A percentile compares a stretch with the other conserved stretches of the same genome.
phyloP scores from a whole-genome alignment of 2,888 invertebrate species.

The Frankliniella fusca region DNA sequence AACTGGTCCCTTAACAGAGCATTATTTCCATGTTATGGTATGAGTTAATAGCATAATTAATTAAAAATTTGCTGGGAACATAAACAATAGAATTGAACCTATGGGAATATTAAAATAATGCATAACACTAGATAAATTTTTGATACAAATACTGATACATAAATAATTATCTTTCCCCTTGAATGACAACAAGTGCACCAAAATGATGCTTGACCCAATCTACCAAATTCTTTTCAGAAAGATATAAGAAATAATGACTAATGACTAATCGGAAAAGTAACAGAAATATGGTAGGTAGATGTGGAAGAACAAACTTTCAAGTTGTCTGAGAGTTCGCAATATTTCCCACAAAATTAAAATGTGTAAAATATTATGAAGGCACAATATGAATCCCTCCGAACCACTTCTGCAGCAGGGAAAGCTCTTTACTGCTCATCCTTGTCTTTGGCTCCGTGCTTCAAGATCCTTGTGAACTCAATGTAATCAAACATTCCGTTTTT shows the following conservation, averaged over 20 bases:
- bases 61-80: neutral
- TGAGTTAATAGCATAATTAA: neutral
- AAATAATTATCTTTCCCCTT: conserved; percentile 11
- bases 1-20: conserved; percentile 1
- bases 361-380: neutral
- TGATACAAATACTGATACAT: conserved; percentile 5
- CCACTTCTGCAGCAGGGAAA: neutral
- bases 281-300: neutral
- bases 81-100: neutral
- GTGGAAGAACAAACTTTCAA: neutral
- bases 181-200: neutral
- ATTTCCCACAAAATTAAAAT: neutral
- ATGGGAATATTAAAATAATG: neutral
- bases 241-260: neutral
- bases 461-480: conserved; percentile 95
- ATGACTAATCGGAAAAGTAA: neutral
- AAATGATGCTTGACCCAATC: neutral
- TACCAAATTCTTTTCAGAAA: neutral
- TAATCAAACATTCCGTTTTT: conserved; percentile 91
- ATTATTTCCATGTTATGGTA: neutral
- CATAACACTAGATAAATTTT: conserved; percentile 15
- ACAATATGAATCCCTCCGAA: neutral
- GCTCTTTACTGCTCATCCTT: conserved; percentile 79
- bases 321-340: neutral
- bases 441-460: conserved; percentile 98